Conservation (phyloP, 1,140 invertebrate species). For the Homalodisca vitripennis region DNA sequence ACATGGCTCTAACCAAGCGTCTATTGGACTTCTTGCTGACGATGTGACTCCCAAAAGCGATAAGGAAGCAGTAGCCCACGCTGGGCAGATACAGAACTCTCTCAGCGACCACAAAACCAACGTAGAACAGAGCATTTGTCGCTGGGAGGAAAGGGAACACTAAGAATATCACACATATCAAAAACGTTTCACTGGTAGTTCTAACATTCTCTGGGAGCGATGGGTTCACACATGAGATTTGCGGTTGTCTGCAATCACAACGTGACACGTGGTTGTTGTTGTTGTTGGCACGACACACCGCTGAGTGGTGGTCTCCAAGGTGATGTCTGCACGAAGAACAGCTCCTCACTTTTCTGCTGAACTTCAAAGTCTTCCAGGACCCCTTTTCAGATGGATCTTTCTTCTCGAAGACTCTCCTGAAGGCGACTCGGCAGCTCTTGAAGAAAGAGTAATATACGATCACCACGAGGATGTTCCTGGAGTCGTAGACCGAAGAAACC, state of each 20-base stretch:
- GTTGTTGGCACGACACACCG: constrained; percentile 49
- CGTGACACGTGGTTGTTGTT: constrained; percentile 53
- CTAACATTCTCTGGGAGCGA: not conserved
- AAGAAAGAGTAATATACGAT: constrained; percentile 60
- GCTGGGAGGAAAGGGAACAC: constrained; percentile 91
- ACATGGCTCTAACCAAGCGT: constrained; percentile 42
- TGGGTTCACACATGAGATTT: constrained; percentile 33
- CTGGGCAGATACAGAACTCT: constrained; percentile 93
- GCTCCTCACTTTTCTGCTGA: not conserved
- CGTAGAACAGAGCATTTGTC: constrained; percentile 91
- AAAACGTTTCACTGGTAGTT: constrained; percentile 26
- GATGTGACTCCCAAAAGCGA: constrained; percentile 63
- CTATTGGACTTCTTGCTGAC: constrained; percentile 46
- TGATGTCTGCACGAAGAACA: constrained; percentile 28
- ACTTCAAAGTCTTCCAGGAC: not conserved
- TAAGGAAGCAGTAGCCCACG: constrained; percentile 89
- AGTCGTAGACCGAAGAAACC: constrained; percentile 69
- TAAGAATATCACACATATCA: constrained; percentile 63
- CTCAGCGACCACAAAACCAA: constrained; percentile 96
- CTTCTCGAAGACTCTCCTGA: not conserved
- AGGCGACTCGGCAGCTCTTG: constrained; percentile 6
- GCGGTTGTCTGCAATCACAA: constrained; percentile 45
- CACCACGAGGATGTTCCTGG: constrained; percentile 68
- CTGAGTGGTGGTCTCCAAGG: constrained; percentile 48
- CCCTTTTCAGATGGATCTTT: not conserved